Conservation (phyloP, 2,888 invertebrate species). For the Dysmachus trigonus region DNA sequence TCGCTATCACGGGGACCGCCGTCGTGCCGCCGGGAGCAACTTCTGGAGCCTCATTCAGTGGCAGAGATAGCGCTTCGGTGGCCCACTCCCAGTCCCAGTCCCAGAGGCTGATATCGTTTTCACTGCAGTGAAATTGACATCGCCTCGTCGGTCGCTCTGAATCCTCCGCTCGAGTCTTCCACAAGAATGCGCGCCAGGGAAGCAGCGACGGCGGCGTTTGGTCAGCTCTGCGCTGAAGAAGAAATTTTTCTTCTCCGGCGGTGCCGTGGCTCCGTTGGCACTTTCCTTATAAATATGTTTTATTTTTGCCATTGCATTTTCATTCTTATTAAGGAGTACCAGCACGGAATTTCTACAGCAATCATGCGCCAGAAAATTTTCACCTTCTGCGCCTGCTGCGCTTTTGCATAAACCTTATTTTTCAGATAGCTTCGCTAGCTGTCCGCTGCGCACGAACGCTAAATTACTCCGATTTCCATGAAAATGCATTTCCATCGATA, state of each 20-base stretch:
- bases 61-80: neutral
- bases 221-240: neutral
- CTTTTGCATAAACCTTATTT: slow-evolving; percentile 8
- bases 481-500: neutral
- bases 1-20: neutral
- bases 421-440: neutral
- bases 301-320: slow-evolving; percentile 8
- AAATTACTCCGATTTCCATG: slow-evolving; percentile 8
- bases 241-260: neutral
- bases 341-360: slow-evolving; percentile 17
- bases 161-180: neutral
- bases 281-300: slow-evolving; percentile 1
- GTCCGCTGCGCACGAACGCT: neutral
- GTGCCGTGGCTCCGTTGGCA: neutral
- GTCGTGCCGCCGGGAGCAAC: neutral
- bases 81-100: neutral
- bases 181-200: neutral
- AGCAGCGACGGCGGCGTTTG: neutral
- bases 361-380: slow-evolving; percentile 8
- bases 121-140: neutral
- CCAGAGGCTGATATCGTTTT: neutral
- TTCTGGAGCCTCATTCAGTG: neutral
- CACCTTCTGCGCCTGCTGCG: slow-evolving; percentile 10
- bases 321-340: slow-evolving; percentile 1
- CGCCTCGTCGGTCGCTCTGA: neutral